These are phyloP conservation scores for Oikopleura albicans DNA, from an alignment of 23 tunicate genomes.

Conservation along the genomic window DNA sequence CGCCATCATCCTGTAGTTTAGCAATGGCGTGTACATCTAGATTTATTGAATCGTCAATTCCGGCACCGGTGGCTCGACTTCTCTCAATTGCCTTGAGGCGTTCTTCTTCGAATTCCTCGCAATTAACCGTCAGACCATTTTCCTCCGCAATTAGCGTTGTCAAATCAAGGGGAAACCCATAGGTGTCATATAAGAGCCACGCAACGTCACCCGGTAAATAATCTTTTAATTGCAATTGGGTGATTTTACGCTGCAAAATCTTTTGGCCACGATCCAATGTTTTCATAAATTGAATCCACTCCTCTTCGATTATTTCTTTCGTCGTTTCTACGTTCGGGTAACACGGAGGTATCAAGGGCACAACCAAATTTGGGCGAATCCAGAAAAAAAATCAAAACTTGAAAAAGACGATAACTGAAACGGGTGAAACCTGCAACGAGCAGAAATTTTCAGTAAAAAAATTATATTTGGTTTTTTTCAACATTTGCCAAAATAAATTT, in stretches of 20 bases:
- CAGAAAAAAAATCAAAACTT: no score
- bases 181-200: constrained; percentile 92
- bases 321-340: no score
- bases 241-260: constrained; percentile 40
- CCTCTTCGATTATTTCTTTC: constrained; percentile 76
- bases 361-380: no score
- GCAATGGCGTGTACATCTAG: constrained; percentile 83
- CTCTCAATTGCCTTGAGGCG: constrained; percentile 30
- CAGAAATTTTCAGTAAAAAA: no score
- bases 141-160: constrained; percentile 85
- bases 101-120: constrained; percentile 37
- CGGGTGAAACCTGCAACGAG: no score
- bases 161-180: constrained; percentile 77
- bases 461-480: no score
- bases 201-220: constrained; percentile 70
- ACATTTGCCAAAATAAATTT: no score
- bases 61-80: constrained; percentile 31
- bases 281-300: constrained; percentile 63
- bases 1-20: constrained; percentile 33
- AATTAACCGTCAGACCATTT: constrained; percentile 41
- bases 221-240: constrained; percentile 22
- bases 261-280: constrained; percentile 54
- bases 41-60: constrained; percentile 25
- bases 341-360: no score
- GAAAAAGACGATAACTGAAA: no score